Evolutionary conservation across 2,113 vertebrate genomes (phyloP).

Genomic region (Anoura caudifer): DNA sequence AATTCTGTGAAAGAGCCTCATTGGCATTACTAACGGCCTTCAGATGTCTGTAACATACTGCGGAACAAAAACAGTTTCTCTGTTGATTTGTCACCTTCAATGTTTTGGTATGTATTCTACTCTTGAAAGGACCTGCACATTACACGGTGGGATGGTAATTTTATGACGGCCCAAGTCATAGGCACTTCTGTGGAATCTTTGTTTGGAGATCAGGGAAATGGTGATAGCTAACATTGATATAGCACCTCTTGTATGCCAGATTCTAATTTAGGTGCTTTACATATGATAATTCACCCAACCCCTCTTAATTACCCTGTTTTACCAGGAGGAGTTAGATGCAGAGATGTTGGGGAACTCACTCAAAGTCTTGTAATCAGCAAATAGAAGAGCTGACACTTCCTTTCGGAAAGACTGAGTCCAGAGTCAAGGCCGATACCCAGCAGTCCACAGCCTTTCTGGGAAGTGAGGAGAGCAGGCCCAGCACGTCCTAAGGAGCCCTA

Average conservation of each 20-base stretch:
- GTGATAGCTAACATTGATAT: background rate
- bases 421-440: fast-evolving
- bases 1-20: no score
- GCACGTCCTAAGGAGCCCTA: fast-evolving
- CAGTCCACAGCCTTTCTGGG: fast-evolving
- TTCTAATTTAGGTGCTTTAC: background rate
- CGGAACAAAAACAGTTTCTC: background rate
- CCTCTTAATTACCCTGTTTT: background rate
- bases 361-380: background rate
- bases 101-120: background rate
- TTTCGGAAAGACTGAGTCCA: background rate
- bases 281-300: no score
- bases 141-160: background rate
- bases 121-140: background rate
- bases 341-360: background rate
- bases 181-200: background rate
- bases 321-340: background rate
- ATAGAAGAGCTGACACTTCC: background rate
- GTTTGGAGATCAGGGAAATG: background rate
- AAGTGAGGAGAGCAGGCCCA: no score
- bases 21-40: no score
- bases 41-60: background rate
- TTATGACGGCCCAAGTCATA: background rate
- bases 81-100: background rate
- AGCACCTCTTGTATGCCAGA: background rate